A percentile compares a stretch with the other conserved stretches of the same genome.
These are phyloP conservation scores for Mellilla xanthometata DNA, from an alignment of 2,888 invertebrate genomes.

Conservation along the genomic window DNA sequence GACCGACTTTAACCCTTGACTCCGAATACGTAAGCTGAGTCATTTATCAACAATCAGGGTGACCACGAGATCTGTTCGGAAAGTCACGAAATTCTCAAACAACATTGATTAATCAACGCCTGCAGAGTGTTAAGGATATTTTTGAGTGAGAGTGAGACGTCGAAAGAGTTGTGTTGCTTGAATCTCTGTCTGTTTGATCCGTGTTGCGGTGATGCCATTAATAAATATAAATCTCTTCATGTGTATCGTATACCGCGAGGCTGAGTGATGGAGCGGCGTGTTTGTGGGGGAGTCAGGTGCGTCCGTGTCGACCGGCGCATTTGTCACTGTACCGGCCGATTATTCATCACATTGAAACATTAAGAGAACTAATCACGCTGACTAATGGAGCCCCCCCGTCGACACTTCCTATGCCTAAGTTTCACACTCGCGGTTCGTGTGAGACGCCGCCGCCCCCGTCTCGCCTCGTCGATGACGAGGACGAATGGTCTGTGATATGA, in stretches of 20 bases:
- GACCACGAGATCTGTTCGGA: slow-evolving; percentile 49
- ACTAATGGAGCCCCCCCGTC: slow-evolving; percentile 82
- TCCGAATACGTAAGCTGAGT: slow-evolving; percentile 66
- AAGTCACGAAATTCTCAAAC: slow-evolving; percentile 29
- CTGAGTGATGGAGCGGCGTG: slow-evolving; percentile 72
- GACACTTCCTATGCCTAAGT: slow-evolving; percentile 77
- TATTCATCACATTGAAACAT: slow-evolving; percentile 82
- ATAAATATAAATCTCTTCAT: slow-evolving; percentile 81
- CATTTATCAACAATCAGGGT: slow-evolving; percentile 71
- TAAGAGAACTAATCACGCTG: slow-evolving; percentile 80
- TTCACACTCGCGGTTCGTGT: slow-evolving; percentile 61
- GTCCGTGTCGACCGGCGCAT: slow-evolving; percentile 68
- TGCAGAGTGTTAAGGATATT: slow-evolving; percentile 27
- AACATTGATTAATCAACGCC: slow-evolving; percentile 21
- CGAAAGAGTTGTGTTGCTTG: slow-evolving; percentile 18
- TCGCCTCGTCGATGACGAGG: slow-evolving; percentile 56
- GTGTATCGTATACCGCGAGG: slow-evolving; percentile 60
- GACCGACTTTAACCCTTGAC: slow-evolving; percentile 72
- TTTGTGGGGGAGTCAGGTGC: slow-evolving; percentile 72
- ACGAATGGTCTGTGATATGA: slow-evolving; percentile 55
- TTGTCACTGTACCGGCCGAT: slow-evolving; percentile 79
- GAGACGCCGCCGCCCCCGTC: slow-evolving; percentile 52
- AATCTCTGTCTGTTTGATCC: slow-evolving; percentile 35
- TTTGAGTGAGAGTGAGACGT: slow-evolving; percentile 18
- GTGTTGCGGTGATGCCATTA: slow-evolving; percentile 59